Evolutionary conservation across 1,140 invertebrate species (phyloP).

Genomic region (Phortica variegata): DNA sequence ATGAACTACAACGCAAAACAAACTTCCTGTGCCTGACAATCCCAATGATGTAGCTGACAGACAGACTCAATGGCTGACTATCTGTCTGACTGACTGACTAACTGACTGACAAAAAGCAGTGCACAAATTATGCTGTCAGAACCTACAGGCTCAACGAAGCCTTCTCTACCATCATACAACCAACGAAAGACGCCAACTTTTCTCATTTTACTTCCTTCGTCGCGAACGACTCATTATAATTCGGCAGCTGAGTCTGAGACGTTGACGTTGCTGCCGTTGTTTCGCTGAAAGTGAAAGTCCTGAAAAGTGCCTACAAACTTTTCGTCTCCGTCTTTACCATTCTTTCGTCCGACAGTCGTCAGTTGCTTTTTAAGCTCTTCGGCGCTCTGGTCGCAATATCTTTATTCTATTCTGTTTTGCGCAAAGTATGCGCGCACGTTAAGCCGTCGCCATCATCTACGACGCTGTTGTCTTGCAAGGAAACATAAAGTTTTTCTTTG

Average conservation of each 20-base stretch:
- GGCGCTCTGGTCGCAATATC: too few relatives aligned
- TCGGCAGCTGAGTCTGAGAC: conserved; percentile 13
- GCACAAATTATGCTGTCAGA: conserved; percentile 13
- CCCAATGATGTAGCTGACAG: too few relatives aligned
- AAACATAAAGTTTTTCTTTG: background rate
- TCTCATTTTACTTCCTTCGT: background rate
- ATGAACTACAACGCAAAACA: conserved; percentile 28
- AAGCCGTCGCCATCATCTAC: background rate
- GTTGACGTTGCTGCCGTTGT: background rate
- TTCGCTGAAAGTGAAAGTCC: conserved; percentile 42
- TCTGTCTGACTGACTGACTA: too few relatives aligned
- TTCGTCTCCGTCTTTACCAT: too few relatives aligned
- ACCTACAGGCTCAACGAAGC: too few relatives aligned
- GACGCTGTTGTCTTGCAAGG: background rate
- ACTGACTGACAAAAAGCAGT: too few relatives aligned
- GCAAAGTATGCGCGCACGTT: conserved; percentile 23
- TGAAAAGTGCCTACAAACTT: conserved; percentile 17
- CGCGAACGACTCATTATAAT: conserved; percentile 35
- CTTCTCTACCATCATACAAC: too few relatives aligned
- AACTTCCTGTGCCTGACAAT: conserved; percentile 28
- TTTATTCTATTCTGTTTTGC: too few relatives aligned
- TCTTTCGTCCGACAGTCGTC: too few relatives aligned
- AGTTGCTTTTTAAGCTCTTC: too few relatives aligned
- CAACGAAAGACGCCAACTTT: too few relatives aligned
- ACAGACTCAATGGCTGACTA: too few relatives aligned